Evolutionary conservation across 2,797 vertebrate species (phyloP).

Genomic region (Psittacula derbiana): DNA sequence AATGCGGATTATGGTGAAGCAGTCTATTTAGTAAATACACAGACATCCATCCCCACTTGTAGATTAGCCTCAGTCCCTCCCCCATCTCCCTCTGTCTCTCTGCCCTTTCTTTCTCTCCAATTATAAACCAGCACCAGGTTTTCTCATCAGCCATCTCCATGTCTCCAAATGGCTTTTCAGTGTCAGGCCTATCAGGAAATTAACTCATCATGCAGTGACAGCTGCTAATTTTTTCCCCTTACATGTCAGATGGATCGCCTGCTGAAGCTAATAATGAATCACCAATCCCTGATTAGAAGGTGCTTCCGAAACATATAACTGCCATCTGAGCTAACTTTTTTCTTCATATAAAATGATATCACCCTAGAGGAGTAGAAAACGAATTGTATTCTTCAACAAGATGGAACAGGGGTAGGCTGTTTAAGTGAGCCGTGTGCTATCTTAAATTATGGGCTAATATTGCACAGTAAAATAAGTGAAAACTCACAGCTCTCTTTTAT

Average conservation of each 20-base stretch:
- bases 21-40: slow-evolving; percentile 40
- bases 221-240: slow-evolving; percentile 97
- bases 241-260: slow-evolving; percentile 91
- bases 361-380: slow-evolving; percentile 75
- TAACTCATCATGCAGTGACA: slow-evolving; percentile 95
- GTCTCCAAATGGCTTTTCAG: slow-evolving; percentile 89
- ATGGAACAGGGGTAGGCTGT: slow-evolving; percentile 71
- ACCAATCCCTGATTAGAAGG: slow-evolving; percentile 92
- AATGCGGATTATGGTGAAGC: background rate
- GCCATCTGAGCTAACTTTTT: slow-evolving; percentile 81
- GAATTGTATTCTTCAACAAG: slow-evolving; percentile 72
- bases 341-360: slow-evolving; percentile 81
- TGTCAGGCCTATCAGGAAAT: slow-evolving; percentile 97
- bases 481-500: slow-evolving; percentile 70
- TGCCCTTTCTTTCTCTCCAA: slow-evolving; percentile 86
- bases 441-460: slow-evolving; percentile 77
- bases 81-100: slow-evolving; percentile 47
- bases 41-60: slow-evolving; percentile 60
- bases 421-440: slow-evolving; percentile 54
- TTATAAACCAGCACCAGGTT: slow-evolving; percentile 88
- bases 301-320: slow-evolving; percentile 83
- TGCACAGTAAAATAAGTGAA: slow-evolving; percentile 69
- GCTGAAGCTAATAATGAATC: slow-evolving; percentile 95
- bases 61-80: slow-evolving; percentile 36
- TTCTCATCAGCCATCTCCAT: slow-evolving; percentile 87